Base-by-base conservation (phyloP, 2,113 vertebrate species). In the Tichodroma muraria region DNA sequence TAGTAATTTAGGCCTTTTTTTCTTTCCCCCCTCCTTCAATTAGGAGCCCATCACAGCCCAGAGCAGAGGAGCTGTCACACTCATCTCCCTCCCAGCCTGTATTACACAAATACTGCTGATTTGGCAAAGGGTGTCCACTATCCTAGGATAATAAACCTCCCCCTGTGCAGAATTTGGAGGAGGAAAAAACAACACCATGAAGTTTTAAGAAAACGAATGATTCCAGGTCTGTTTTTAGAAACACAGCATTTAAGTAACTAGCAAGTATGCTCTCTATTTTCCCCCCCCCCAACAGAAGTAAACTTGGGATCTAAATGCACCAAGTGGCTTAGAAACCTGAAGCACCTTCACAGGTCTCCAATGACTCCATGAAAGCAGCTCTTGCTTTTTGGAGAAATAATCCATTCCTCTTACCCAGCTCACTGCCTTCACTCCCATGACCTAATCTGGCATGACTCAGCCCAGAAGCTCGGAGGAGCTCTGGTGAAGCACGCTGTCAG, bases 401-500 rank as follows among this genome's bases (percentile, higher is more conserved):
- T 13, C 40, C 90, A 52, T 64, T 70, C 30, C 33, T 92, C n/a
- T 84, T 56, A 52, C 56, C 77, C 94, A 96, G 95, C 94, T 93
- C 66, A 82, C 89, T 64, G 9, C 42, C 85, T 83, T 95, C 25
- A 3, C 90, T 97, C 95, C 86, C 94, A 85, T 94, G 89, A 85
- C 87, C 91, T 92, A 64, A 96, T 94, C 84, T 49, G 49, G 87
- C 87, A 25, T 31, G 76, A 96, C 49, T 86, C 76, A 96, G 61
- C 69, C 80, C 83, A 31, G 54, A 64, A 56, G 72, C 92, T 90
- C 68, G 0, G 82, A 85, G 35, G 20, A 83, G 65, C 65, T 63
- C 59, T 11, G 11, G 54, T 44, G 82, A 80, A 69, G 21, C 6
- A 8, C 2, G 4, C 2, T 56, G 42, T 49, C 78, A 94, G 81